Base-by-base conservation (phyloP, 1,140 invertebrate genomes). In the Drosophila melanica region DNA sequence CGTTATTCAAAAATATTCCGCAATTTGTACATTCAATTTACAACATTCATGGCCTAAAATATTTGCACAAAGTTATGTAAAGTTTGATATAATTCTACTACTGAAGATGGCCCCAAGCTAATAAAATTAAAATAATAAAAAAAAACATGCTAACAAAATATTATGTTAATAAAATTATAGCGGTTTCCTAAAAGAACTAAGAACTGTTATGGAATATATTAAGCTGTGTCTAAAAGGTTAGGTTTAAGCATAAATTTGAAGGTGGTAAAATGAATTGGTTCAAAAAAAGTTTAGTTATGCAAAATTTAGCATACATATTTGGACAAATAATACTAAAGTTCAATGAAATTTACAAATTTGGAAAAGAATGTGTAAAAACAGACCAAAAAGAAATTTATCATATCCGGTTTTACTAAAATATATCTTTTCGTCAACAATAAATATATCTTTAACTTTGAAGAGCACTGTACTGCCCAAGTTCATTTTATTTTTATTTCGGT, bases 181-280 rank as follows among this genome's bases (percentile, higher is more conserved):
- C 27, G 11, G 45, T 33, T 58, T 33, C 41, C 42, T 27, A 55
- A 42, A 4, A 41, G 20, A 42, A n/a, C 20, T 4, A 30, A 30
- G 41, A 41, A 20, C 44, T 18, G 23, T 12, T 41, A n/a, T n/a
- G 7, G 39, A 51, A 23, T 10, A 23, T 23, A 20, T 39, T 20
- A 54, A 41, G 6, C 11, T 41, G 0, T 3, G 4, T 16, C 10
- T 47, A 11, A 23, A 12, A 5, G 20, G 18, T 23, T 20, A 6
- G 27, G 18, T 20, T n/a, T n/a, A 23, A 12, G 20, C 45, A 47
- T 23, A 2, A 23, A 7, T 47, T 47, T 7, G 11, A n/a, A 11
- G 45, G 11, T 27, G 45, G 27, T 47, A 23, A 12, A 47, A 47
- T 47, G 4, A 47, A 47, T 47, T 47, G 45, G 11, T 47, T 23